A percentile compares a stretch with the other conserved stretches of the same genome.
These are phyloP conservation scores for Piliocolobus tephrosceles DNA, from an alignment of 2,113 vertebrate genomes.

Conservation along the genomic window DNA sequence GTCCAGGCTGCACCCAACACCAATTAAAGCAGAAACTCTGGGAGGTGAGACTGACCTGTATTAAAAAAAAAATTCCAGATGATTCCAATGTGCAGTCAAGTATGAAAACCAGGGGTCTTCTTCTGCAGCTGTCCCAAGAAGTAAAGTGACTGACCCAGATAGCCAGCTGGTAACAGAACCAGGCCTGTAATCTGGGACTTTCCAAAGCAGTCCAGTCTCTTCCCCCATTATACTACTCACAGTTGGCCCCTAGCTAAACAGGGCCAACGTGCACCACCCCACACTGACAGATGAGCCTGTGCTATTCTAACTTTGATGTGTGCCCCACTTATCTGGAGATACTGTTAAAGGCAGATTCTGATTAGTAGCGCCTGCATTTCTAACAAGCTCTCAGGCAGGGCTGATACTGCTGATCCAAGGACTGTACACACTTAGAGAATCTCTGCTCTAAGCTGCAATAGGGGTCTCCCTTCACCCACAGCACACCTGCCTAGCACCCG, in stretches of 20 bases:
- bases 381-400: neutral
- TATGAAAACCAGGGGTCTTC: conserved; percentile 4
- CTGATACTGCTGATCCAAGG: neutral
- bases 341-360: neutral
- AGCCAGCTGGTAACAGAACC: neutral
- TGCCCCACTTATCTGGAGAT: neutral
- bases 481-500: neutral
- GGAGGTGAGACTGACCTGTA: neutral
- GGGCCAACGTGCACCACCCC: fast-evolving
- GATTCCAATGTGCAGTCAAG: neutral
- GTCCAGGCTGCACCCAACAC: neutral
- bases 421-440: neutral
- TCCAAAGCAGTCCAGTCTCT: neutral
- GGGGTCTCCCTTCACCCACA: neutral
- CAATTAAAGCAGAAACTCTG: neutral
- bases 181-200: neutral
- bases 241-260: neutral
- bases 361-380: neutral
- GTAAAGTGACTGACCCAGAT: neutral
- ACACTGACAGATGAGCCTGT: fast-evolving
- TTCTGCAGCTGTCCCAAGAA: neutral
- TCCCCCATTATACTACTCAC: too few relatives aligned
- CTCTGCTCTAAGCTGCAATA: neutral
- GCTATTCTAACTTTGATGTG: neutral
- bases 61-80: neutral